Base-by-base conservation (phyloP, 2,113 vertebrate species). In the Rostratula benghalensis region DNA sequence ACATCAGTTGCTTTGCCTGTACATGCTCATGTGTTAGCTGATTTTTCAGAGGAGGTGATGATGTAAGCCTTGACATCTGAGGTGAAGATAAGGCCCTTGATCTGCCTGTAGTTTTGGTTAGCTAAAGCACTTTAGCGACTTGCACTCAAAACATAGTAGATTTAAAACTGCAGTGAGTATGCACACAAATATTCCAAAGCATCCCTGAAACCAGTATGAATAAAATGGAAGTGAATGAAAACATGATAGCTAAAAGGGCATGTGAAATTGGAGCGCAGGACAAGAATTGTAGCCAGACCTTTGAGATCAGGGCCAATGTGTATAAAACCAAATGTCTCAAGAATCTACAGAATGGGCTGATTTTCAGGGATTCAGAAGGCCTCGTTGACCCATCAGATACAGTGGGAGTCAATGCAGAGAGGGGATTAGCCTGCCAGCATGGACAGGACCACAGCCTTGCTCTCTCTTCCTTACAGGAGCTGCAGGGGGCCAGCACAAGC, bases 21-120 rank as follows among this genome's bases (percentile, higher is more conserved):
- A 74, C 81, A 67, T 48, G 87, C 65, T 91, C 24, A 7, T 81
- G 84, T 30, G 28, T 48, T 83, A 45, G 56, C 70, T 83, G 54
- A 68, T 93, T 89, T 89, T 86, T 83, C 71, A 63, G 78, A 79
- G 79, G 54, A 84, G 3, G 25, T 80, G 74, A 31, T 95, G 84
- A 94, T 85, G 89, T 91, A 89, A 94, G 57, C 59, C 63, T 64
- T 9, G 15, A 35, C 57, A 60, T 91, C 79, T 80, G 85, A 93
- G 68, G 13, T 76, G 48, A 69, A 88, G 71, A 69, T 92, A 94
- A 90, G 94, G 45, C 70, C 75, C 68, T 90, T 79, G 69, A 37
- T 81, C 71, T 85, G 76, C 80, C 41, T 61, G 41, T 69, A 67
- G 71, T 81, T 96, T 91, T 67, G 79, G 41, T 92, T 94, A 57